Base-by-base conservation (phyloP, 2,888 invertebrate species). In the Pseudolycoriella hygida region DNA sequence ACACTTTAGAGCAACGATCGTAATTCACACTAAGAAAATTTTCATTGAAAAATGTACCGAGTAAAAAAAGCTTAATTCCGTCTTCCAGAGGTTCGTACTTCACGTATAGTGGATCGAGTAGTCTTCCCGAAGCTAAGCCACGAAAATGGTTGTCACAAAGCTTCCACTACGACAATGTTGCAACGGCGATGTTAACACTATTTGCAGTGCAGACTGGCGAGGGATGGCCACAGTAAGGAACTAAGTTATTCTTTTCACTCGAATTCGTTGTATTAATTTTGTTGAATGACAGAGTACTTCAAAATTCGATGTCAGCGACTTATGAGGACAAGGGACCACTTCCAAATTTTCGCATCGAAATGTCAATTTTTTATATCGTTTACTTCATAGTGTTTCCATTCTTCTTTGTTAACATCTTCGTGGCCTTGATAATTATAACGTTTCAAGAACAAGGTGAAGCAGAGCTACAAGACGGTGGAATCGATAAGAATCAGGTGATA, bases 341-440 rank as follows among this genome's bases (percentile, higher is more conserved):
- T 92, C 69, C 94, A 94, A 69, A 94, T 94, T 74, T 89, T 78
- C 86, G 96, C 68, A 94, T 97, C 74, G 97, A 98, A 80, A 97
- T 98, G 88, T 93, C 97, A 72, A 84, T 99, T 74, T 99, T 98
- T 80, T 99, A 99, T 78, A 93, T 99, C 65, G 96, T 98, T 70
- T 99, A 97, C 77, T 99, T 99, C 76, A 92, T 99, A 73, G 98
- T 99, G 66, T 99, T 99, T 80, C 98, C 98, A 64, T 98, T 98
- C 81, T 98, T 98, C 89, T 98, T 98, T 74, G 97, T 98, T 70
- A 98, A 98, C 78, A 99, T 99, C 76, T 99, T 99, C 83, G 98
- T 99, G 72, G 98, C 98, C 77, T 86, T 99, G 80, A 98, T 99
- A 72, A 99, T 99, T 76, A 98, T 99, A 70, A 99, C 98, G 60